Percentiles rank a stretch among this genome's conserved stretches.
Evolutionary conservation across 64 coral and sea anemone species (phyloP).

Genomic region (Anthopleura sola): DNA sequence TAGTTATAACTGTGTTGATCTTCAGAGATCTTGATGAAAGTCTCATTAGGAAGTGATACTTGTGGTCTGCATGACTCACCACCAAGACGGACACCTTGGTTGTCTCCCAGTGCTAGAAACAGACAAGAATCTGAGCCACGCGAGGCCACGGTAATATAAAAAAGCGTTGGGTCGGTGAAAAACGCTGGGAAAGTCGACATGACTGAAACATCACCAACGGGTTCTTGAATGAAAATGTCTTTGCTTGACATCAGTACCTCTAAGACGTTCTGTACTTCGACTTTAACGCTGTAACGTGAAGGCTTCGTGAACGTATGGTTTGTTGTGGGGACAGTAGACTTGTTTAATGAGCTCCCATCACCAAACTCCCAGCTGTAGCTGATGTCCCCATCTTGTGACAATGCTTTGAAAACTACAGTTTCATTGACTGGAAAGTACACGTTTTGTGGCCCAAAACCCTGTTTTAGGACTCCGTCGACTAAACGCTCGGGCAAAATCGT

Average conservation of each 20-base stretch:
- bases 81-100: conserved; percentile 27
- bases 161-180: conserved; percentile 57
- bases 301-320: conserved; percentile 26
- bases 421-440: conserved; percentile 48
- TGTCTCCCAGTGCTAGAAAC: conserved; percentile 38
- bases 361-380: conserved; percentile 59
- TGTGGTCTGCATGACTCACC: conserved; percentile 29
- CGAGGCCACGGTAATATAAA: conserved; percentile 42
- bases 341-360: conserved; percentile 23
- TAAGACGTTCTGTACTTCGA: conserved; percentile 54
- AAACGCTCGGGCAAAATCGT: conserved; percentile 22
- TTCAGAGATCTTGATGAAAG: conserved; percentile 16
- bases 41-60: conserved; percentile 10
- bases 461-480: conserved; percentile 1
- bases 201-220: conserved; percentile 37
- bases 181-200: conserved; percentile 26
- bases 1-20: conserved; percentile 23
- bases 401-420: conserved; percentile 38
- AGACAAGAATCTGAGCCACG: conserved; percentile 66
- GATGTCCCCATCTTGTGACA: conserved; percentile 52
- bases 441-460: conserved; percentile 44
- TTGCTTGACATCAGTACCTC: conserved; percentile 37
- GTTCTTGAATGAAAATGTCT: conserved; percentile 43
- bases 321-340: conserved; percentile 26
- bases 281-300: conserved; percentile 33